Base-by-base conservation (phyloP, 2,113 vertebrate species). In the Lagopus muta region DNA sequence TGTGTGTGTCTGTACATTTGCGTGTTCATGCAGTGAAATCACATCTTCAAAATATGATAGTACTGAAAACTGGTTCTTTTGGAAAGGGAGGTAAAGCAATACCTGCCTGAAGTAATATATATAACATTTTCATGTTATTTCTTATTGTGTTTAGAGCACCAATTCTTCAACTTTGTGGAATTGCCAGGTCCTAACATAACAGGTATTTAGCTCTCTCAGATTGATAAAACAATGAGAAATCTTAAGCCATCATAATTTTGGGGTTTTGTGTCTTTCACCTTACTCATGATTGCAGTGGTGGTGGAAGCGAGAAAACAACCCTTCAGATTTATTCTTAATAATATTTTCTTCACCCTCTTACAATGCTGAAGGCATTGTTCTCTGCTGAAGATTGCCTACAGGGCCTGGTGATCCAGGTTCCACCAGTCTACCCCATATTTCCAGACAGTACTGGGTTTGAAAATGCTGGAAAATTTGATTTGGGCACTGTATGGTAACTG, bases 11-110 rank as follows among this genome's bases (percentile, higher is more conserved):
- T 74, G 0, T 75, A n/a, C n/a, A 43, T 50, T 34, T 34, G 22
- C 5, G 4, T 36, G 9, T 55, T 15, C 16, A 0, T 58, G 20
- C 22, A 9, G 8, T 30, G 52, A 77, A 42, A 94, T 94, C 71
- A 57, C 82, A 87, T 96, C 94, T 87, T 87, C 79, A 86, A 81
- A 65, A 65, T 90, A 72, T 40, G 82, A 8, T 34, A 85, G 47
- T 62, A 81, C 91, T 93, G 78, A 95, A 96, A 93, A 93, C 80
- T 20, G 72, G 88, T 73, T 89, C 20, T 86, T 95, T 96, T 95
- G 85, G 88, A 96, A 97, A 88, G 19, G 12, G 54, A 62, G 10
- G 61, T 92, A 74, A 77, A 89, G 70, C 90, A 97, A 93, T 81
- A 32, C 54, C 30, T 75, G 18, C 54, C 62, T 88, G 64, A 95